A percentile compares a stretch with the other conserved stretches of the same genome.
Conservation (phyloP, 2,888 invertebrate genomes). For the Tribolium freemani region DNA sequence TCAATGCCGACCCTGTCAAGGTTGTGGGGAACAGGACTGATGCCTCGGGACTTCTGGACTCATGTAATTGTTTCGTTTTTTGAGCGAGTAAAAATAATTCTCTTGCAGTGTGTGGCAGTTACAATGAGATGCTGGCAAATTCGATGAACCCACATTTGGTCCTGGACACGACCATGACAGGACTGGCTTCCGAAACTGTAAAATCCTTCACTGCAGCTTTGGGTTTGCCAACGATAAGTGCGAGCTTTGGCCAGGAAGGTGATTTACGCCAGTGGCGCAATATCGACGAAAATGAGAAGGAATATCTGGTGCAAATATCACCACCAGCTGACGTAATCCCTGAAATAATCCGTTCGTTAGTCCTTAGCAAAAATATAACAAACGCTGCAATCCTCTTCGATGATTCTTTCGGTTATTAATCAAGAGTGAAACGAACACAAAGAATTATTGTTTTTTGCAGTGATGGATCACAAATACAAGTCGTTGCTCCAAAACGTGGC, state of each 20-base stretch:
- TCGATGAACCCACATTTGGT: conserved; percentile 83
- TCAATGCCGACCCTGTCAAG: conserved; percentile 74
- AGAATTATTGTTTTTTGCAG: conserved; percentile 64
- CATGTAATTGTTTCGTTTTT: conserved; percentile 64
- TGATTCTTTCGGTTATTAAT: conserved; percentile 79
- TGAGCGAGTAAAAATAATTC: too few species aligned
- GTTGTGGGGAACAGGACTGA: conserved; percentile 81
- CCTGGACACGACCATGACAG: conserved; percentile 86
- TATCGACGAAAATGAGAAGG: conserved; percentile 77
- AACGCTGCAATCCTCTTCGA: conserved; percentile 95
- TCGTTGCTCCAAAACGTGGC: conserved; percentile 91
- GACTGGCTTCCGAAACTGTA: conserved; percentile 86
- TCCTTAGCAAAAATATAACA: conserved; percentile 86
- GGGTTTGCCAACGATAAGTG: conserved; percentile 85
- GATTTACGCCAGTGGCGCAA: conserved; percentile 88
- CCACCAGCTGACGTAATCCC: conserved; percentile 90
- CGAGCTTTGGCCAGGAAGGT: conserved; percentile 87
- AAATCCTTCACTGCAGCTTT: conserved; percentile 87
- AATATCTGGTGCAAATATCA: conserved; percentile 85
- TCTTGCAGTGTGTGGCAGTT: conserved; percentile 78
- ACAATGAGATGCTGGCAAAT: conserved; percentile 75
- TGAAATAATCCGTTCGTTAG: conserved; percentile 85
- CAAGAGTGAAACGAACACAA: conserved; percentile 19
- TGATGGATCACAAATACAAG: conserved; percentile 95
- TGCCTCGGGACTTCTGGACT: conserved; percentile 78